phyloP scores from a whole-genome alignment of 2,888 invertebrate species.

The Microchrysa polita region DNA sequence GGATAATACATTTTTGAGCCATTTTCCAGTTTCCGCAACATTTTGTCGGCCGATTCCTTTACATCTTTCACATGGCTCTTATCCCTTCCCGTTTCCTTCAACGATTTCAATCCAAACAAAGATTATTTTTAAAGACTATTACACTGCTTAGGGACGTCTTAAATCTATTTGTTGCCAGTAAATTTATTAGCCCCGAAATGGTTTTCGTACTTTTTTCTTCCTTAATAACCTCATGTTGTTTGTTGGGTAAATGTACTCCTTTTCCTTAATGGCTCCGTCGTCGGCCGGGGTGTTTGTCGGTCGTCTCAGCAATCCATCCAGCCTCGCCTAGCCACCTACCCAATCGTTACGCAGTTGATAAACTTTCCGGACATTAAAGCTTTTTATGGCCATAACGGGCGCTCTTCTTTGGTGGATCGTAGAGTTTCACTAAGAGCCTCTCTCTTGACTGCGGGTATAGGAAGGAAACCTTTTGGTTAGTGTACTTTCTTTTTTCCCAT shows the following conservation, averaged over 20 bases:
- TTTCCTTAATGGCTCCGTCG: too few species aligned
- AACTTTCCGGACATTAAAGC: constrained; percentile 42
- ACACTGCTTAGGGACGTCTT: constrained; percentile 14
- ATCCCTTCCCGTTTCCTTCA: too few species aligned
- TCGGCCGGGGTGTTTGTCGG: too few species aligned
- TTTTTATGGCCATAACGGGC: constrained; percentile 17
- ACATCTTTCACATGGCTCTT: too few species aligned
- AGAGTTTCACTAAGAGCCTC: constrained; percentile 40
- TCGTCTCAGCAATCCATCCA: too few species aligned
- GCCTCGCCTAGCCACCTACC: constrained; percentile 5
- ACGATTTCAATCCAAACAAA: constrained; percentile 7
- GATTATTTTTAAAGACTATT: not conserved
- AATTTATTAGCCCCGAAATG: constrained; percentile 31
- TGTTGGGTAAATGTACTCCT: too few species aligned
- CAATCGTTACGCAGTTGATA: constrained; percentile 42
- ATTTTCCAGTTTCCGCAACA: too few species aligned
- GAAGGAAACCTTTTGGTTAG: not conserved
- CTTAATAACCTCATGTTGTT: not conserved
- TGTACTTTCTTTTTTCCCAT: constrained; percentile 13
- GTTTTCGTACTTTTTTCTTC: constrained; percentile 15
- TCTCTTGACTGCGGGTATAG: not conserved
- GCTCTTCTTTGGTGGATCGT: constrained; percentile 31
- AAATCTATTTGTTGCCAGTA: constrained; percentile 30
- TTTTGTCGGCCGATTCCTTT: too few species aligned
- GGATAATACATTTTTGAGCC: too few species aligned